phyloP scores from a whole-genome alignment of 2,888 invertebrate species.

The Oxyscelio sp. region DNA sequence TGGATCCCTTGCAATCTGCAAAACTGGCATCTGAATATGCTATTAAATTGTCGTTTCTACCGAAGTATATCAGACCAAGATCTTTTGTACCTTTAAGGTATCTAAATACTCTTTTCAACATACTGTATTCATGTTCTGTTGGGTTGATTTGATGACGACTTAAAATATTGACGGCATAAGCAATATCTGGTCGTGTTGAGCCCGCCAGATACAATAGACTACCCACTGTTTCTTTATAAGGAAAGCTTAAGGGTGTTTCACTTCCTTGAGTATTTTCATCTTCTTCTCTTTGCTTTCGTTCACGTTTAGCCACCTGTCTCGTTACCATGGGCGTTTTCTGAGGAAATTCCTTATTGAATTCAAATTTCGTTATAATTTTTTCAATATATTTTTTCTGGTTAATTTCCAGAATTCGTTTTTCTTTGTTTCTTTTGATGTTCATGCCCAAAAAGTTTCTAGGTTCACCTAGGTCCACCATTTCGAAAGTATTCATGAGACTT shows the following conservation, averaged over 20 bases:
- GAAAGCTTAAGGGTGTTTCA: not conserved
- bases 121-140: too few relatives aligned
- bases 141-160: too few relatives aligned
- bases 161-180: not conserved
- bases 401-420: slow-evolving; percentile 14
- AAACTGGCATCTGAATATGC: too few relatives aligned
- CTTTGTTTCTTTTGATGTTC: not conserved
- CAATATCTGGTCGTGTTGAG: not conserved
- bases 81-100: too few relatives aligned
- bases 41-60: too few relatives aligned
- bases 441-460: slow-evolving; percentile 69
- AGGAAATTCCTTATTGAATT: slow-evolving; percentile 40
- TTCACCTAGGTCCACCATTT: slow-evolving; percentile 65
- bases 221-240: slow-evolving; percentile 1
- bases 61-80: too few relatives aligned
- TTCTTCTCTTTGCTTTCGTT: slow-evolving; percentile 24
- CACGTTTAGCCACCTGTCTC: slow-evolving; percentile 22
- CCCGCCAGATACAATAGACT: slow-evolving; percentile 12
- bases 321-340: slow-evolving; percentile 62
- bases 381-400: slow-evolving; percentile 2
- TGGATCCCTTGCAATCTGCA: too few relatives aligned
- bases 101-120: too few relatives aligned
- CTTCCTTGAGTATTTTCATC: not conserved
- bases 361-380: slow-evolving; percentile 37
- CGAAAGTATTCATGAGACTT: slow-evolving; percentile 53